Conservation (phyloP, 2,888 invertebrate genomes). For the Diploptera punctata region DNA sequence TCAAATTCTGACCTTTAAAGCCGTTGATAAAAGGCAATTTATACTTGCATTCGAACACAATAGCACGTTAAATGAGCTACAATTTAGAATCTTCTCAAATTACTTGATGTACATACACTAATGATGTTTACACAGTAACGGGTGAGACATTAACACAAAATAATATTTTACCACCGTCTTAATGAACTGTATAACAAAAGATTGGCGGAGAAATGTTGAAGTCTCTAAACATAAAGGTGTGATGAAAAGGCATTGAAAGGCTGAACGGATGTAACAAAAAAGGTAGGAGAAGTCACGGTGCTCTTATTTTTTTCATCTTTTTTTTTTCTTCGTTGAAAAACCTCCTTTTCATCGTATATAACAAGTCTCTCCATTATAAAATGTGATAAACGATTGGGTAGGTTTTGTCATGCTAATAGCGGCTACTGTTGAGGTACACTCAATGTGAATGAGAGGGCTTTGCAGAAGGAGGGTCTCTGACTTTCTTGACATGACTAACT, state of each 20-base stretch:
- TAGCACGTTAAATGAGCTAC: too few relatives aligned
- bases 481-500: constrained; percentile 26
- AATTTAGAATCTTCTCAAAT: too few relatives aligned
- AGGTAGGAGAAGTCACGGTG: neutral
- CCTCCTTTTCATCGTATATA: neutral
- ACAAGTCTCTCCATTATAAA: constrained; percentile 48
- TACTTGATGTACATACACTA: too few relatives aligned
- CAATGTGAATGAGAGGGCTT: constrained; percentile 34
- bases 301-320: neutral
- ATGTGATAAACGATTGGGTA: constrained; percentile 51
- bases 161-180: too few relatives aligned
- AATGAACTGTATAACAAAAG: constrained; percentile 5
- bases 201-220: neutral
- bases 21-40: too few relatives aligned
- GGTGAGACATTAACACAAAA: too few relatives aligned
- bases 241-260: constrained; percentile 12
- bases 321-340: neutral
- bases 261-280: constrained; percentile 15
- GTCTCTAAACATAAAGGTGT: constrained; percentile 20
- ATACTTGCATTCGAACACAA: too few relatives aligned
- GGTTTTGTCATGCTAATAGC: constrained; percentile 48
- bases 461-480: constrained; percentile 6
- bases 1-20: too few relatives aligned
- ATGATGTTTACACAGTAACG: too few relatives aligned
- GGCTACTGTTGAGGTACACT: constrained; percentile 8